These are phyloP conservation scores for Hiodon alosoides DNA, from an alignment of 2,113 vertebrate species.

Conservation along the genomic window DNA sequence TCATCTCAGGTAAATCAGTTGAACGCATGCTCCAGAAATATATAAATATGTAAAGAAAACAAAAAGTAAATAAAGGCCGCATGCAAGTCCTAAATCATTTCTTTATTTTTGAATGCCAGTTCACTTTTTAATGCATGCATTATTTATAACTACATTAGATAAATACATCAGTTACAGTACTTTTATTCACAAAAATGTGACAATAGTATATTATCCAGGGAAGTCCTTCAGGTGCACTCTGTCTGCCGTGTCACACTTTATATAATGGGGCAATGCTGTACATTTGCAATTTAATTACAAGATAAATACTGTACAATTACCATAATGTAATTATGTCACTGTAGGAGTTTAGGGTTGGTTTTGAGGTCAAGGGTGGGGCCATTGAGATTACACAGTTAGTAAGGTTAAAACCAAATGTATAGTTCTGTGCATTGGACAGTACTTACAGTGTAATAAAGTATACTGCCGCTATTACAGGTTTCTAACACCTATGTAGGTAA, in stretches of 20 bases:
- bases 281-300: no score
- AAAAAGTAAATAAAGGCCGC: slow-evolving; percentile 37
- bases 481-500: slow-evolving; percentile 52
- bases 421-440: no score
- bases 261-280: no score
- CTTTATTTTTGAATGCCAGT: slow-evolving; percentile 36
- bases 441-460: background rate
- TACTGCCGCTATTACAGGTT: slow-evolving; percentile 52
- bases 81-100: slow-evolving; percentile 43
- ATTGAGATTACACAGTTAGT: background rate
- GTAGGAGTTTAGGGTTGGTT: no score
- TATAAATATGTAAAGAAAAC: slow-evolving; percentile 28
- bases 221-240: no score
- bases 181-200: no score
- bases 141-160: slow-evolving; percentile 25
- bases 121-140: slow-evolving; percentile 36
- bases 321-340: no score
- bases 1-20: slow-evolving; percentile 62
- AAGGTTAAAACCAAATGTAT: background rate
- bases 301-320: no score
- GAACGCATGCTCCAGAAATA: slow-evolving; percentile 51
- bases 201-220: no score
- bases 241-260: no score
- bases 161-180: background rate
- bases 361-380: no score